phyloP scores from a whole-genome alignment of 2,113 vertebrate species.

The Shinisaurus crocodilurus region DNA sequence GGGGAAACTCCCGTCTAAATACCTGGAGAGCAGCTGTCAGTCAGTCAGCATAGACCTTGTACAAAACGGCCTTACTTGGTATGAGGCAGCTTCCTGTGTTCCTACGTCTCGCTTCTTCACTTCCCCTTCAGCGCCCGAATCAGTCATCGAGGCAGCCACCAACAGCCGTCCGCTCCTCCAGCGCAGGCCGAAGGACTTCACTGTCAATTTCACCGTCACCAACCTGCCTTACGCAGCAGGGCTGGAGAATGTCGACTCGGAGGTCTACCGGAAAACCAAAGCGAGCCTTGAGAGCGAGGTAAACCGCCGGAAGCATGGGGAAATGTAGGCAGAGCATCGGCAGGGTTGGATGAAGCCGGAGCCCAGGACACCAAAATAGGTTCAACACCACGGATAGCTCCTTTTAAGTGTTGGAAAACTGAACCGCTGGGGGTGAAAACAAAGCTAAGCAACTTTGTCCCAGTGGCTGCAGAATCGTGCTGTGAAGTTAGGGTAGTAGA shows the following conservation, averaged over 20 bases:
- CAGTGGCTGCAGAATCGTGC: no score
- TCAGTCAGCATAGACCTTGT: no score
- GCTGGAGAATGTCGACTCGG: slow-evolving; percentile 50
- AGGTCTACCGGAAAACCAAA: slow-evolving; percentile 52
- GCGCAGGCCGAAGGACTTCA: slow-evolving; percentile 45
- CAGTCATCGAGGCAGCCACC: slow-evolving; percentile 39
- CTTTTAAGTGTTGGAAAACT: no score
- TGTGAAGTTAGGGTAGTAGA: no score
- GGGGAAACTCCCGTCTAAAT: no score
- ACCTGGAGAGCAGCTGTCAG: no score
- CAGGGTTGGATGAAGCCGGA: background rate
- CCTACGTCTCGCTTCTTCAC: background rate
- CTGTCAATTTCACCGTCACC: slow-evolving; percentile 73
- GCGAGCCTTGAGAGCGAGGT: slow-evolving; percentile 71
- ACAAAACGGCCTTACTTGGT: no score
- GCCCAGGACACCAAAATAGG: background rate
- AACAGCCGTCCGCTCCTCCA: slow-evolving; percentile 19
- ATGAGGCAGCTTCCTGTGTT: background rate
- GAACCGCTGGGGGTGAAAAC: no score
- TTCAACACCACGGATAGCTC: no score
- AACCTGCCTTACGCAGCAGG: slow-evolving; percentile 65
- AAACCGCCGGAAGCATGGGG: background rate
- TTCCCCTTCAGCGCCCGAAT: slow-evolving; percentile 46
- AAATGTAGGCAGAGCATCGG: background rate
- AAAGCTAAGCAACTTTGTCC: no score